phyloP scores from a whole-genome alignment of 1,140 invertebrate genomes.

The Rhizoglyphus robini region DNA sequence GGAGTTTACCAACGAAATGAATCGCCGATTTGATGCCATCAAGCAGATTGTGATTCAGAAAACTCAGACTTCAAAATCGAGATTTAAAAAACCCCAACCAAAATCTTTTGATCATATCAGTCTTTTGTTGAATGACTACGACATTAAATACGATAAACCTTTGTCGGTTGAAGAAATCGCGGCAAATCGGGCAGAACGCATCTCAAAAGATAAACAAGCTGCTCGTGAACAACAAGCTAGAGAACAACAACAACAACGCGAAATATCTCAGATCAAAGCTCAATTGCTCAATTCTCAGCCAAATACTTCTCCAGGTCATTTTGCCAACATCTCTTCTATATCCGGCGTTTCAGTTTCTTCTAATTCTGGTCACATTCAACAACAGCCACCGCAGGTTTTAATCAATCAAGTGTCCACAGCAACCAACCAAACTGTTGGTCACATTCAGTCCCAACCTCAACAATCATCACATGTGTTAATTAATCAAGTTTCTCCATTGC shows the following conservation, averaged over 20 bases:
- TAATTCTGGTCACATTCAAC: not conserved
- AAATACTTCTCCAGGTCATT: no score
- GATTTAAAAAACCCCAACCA: constrained; percentile 45
- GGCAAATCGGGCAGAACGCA: constrained; percentile 60
- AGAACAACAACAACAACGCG: not conserved
- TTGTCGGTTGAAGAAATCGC: constrained; percentile 70
- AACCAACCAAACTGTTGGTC: not conserved
- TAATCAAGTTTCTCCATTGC: not conserved
- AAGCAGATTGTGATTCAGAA: constrained; percentile 50
- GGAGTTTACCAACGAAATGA: constrained; percentile 53
- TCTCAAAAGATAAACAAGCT: constrained; percentile 50
- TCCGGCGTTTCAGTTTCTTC: not conserved
- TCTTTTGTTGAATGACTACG: constrained; percentile 42
- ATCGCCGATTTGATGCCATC: constrained; percentile 61
- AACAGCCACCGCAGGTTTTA: not conserved
- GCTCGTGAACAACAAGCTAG: constrained; percentile 16
- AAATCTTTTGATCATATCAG: constrained; percentile 56
- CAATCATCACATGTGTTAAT: not conserved
- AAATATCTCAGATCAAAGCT: not conserved
- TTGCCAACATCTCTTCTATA: no score
- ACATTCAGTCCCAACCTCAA: not conserved
- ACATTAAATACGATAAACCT: constrained; percentile 68
- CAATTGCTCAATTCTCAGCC: no score
- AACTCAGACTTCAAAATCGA: constrained; percentile 52
- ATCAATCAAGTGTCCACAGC: not conserved